Conservation (phyloP, 2,888 invertebrate species). For the Brenthis hecate region DNA sequence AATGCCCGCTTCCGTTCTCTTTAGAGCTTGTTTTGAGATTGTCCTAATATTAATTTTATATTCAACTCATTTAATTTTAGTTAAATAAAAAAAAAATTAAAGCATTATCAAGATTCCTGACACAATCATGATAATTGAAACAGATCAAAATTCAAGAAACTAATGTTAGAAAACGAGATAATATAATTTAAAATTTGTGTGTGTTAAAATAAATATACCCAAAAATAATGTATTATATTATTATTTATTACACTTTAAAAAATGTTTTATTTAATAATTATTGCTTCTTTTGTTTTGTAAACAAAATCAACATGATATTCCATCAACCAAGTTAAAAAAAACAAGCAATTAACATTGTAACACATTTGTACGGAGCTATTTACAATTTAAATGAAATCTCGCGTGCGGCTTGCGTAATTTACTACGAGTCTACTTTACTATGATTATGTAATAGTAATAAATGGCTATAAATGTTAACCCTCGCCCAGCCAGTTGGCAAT, state of each 20-base stretch:
- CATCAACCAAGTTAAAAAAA: constrained; percentile 20
- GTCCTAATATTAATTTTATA: too few relatives aligned
- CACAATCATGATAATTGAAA: too few relatives aligned
- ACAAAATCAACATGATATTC: constrained; percentile 5
- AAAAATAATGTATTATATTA: not conserved
- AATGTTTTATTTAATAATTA: not conserved
- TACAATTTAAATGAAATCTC: constrained; percentile 40
- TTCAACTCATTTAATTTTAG: too few relatives aligned
- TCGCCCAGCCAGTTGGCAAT: constrained; percentile 2
- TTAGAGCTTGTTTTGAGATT: too few relatives aligned
- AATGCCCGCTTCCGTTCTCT: too few relatives aligned
- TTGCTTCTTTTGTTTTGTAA: not conserved
- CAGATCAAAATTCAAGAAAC: too few relatives aligned
- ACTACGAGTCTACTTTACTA: constrained; percentile 33
- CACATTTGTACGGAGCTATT: constrained; percentile 35
- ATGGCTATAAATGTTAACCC: constrained; percentile 23
- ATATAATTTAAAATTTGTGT: not conserved
- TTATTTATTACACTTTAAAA: not conserved
- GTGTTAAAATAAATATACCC: not conserved
- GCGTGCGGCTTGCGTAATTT: constrained; percentile 38
- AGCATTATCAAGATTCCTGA: too few relatives aligned
- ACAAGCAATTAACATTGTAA: constrained; percentile 35
- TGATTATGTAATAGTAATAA: constrained; percentile 35
- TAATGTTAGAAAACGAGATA: too few relatives aligned
- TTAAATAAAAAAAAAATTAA: too few relatives aligned